A percentile compares a stretch with the other conserved stretches of the same genome.
Evolutionary conservation across 2,113 vertebrate genomes (phyloP).

Genomic region (Phylloscopus trochilus): DNA sequence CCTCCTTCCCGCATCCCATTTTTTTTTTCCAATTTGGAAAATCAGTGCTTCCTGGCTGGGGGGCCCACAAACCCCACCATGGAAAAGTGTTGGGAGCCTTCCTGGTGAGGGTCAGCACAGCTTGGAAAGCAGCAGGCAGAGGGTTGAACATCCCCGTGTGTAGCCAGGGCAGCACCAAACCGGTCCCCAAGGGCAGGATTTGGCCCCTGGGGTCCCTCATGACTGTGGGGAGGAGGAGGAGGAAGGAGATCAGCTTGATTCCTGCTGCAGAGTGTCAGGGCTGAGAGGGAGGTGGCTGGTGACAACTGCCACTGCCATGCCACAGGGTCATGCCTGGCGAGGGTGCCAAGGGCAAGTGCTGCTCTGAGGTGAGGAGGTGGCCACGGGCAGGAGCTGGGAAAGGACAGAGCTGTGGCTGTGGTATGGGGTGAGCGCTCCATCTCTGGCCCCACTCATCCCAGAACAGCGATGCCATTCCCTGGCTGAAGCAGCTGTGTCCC

Average conservation of each 20-base stretch:
- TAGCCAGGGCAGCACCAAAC: background rate
- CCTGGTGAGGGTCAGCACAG: background rate
- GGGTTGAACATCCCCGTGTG: fast-evolving
- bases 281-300: background rate
- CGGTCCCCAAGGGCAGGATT: background rate
- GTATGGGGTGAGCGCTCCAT: fast-evolving
- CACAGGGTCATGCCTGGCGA: background rate
- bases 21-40: background rate
- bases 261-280: background rate
- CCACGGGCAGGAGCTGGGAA: fast-evolving
- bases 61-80: background rate
- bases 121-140: background rate
- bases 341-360: background rate
- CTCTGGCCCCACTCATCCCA: background rate
- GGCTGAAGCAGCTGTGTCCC: background rate
- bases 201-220: background rate
- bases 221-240: background rate
- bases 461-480: background rate
- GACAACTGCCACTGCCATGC: background rate
- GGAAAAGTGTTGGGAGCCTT: background rate
- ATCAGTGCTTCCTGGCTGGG: background rate
- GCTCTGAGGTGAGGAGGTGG: background rate
- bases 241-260: background rate
- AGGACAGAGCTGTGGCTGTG: background rate
- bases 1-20: background rate